These are phyloP conservation scores for Lineus longissimus DNA, from an alignment of 1,140 invertebrate species.

Conservation along the genomic window DNA sequence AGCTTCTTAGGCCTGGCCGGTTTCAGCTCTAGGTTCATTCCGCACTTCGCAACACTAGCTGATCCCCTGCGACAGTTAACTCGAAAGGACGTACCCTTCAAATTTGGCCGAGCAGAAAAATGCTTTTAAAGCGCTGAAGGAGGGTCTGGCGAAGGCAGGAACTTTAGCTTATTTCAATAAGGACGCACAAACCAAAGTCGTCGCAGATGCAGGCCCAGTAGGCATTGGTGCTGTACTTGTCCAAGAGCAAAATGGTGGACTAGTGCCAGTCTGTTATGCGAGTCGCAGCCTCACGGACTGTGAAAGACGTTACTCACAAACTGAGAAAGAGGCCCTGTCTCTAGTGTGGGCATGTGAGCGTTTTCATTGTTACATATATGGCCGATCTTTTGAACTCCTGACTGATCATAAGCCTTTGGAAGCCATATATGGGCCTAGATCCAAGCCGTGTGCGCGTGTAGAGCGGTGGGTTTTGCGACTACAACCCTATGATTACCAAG, in stretches of 20 bases:
- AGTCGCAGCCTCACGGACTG: constrained; percentile 21
- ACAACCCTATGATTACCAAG: constrained; percentile 20
- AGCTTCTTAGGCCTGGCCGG: constrained; percentile 27
- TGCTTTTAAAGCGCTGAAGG: constrained; percentile 27
- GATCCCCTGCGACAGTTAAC: background rate
- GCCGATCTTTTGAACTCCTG: constrained; percentile 38
- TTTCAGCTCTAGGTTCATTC: background rate
- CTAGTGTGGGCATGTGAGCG: constrained; percentile 50
- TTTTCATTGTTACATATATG: constrained; percentile 51
- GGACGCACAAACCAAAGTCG: constrained; percentile 32
- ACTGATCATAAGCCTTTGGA: constrained; percentile 49
- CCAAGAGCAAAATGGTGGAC: constrained; percentile 13
- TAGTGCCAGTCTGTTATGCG: constrained; percentile 21
- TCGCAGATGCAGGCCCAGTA: constrained; percentile 31
- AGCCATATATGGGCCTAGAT: constrained; percentile 26
- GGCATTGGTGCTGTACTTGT: constrained; percentile 22
- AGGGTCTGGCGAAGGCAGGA: constrained; percentile 5
- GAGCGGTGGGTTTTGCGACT: constrained; percentile 26
- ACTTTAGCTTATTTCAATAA: constrained; percentile 24
- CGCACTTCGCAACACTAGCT: background rate
- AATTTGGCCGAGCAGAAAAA: constrained; percentile 5
- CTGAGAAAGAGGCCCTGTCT: constrained; percentile 51
- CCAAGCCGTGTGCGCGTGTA: constrained; percentile 19
- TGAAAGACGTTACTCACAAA: constrained; percentile 45
- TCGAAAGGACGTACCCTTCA: background rate